Base-by-base conservation (phyloP, 2,888 invertebrate genomes). In the Margaritifera margaritifera region DNA sequence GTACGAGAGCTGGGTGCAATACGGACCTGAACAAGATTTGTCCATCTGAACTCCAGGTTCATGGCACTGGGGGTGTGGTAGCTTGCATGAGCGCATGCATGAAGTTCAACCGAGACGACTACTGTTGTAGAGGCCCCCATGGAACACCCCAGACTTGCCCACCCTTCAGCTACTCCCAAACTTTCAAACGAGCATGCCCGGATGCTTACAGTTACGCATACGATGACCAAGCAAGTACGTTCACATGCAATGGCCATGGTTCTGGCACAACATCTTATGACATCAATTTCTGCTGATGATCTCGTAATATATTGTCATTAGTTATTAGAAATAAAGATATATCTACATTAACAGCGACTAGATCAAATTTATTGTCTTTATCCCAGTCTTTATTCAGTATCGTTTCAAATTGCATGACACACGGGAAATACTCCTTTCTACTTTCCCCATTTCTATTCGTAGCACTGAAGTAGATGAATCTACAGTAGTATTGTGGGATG, bases 161-260 rank as follows among this genome's bases (percentile, higher is more conserved):
- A 53, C 84, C 88, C 1, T 75, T 80, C 55, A 76, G 90, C 68
- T 91, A 91, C 76, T 90, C 91, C 57, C 66, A 82, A 4, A 88
- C 87, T 67, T 91, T 92, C 85, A 92, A 92, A 79, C 71, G 80
- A 0, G 84, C 88, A 19, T 92, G 92, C 78, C 92, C 92, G 2
- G 90, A 90, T 67, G 92, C 92, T 18, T 92, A 92, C 85, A 91
- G 91, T 69, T 92, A 92, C 76, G 91, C 91, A 22, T 92, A 92
- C 75, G 92, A 92, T 84, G 92, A 92, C 76, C 79, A 85, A 53
- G 89, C 90, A 64, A 91, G 91, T 78, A 90, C 91, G 0, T 91
- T 91, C 79, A 91, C 91, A 57, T 92, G 92, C 58, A 51, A 72
- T 25, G 72, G 72, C 1, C 59, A 59, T 31, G 55, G 64, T 1